A percentile compares a stretch with the other conserved stretches of the same genome.
These are phyloP conservation scores for Pogonocichla stellata DNA, from an alignment of 2,113 vertebrate genomes.

Conservation along the genomic window DNA sequence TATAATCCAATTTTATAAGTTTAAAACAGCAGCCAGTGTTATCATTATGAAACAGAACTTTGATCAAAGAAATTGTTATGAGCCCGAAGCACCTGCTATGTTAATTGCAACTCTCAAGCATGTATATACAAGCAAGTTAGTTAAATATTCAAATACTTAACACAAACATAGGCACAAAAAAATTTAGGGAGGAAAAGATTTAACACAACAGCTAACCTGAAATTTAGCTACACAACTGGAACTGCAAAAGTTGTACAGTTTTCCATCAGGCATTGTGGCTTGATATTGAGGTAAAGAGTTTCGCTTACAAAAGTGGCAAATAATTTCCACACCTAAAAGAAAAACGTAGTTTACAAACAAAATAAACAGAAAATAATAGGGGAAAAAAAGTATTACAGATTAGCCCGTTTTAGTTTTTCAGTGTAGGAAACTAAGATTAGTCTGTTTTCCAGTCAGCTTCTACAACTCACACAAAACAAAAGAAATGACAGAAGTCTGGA, in stretches of 20 bases:
- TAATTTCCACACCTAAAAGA: constrained; percentile 86
- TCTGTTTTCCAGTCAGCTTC: not conserved
- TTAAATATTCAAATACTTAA: constrained; percentile 4
- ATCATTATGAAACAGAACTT: not conserved
- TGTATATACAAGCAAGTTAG: not conserved
- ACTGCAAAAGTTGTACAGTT: constrained; percentile 96
- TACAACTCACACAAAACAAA: not conserved
- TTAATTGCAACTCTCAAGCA: not conserved
- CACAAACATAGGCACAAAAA: constrained; percentile 21
- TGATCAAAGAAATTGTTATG: not conserved
- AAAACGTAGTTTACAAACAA: constrained; percentile 69
- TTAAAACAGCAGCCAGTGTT: not conserved
- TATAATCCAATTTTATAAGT: not conserved
- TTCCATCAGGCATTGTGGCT: constrained; percentile 95
- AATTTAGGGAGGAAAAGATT: constrained; percentile 56
- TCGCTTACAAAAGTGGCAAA: constrained; percentile 97
- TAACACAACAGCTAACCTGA: constrained; percentile 83
- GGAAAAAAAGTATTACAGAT: not conserved
- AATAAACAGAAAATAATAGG: constrained; percentile 41
- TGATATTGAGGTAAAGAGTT: constrained; percentile 96
- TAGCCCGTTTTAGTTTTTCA: not conserved
- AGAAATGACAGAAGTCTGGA: not conserved
- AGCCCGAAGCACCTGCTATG: not conserved
- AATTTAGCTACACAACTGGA: constrained; percentile 97
- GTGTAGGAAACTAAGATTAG: not conserved